Base-by-base conservation (phyloP, 1,140 invertebrate species). In the Pogonognathellus flavescens region DNA sequence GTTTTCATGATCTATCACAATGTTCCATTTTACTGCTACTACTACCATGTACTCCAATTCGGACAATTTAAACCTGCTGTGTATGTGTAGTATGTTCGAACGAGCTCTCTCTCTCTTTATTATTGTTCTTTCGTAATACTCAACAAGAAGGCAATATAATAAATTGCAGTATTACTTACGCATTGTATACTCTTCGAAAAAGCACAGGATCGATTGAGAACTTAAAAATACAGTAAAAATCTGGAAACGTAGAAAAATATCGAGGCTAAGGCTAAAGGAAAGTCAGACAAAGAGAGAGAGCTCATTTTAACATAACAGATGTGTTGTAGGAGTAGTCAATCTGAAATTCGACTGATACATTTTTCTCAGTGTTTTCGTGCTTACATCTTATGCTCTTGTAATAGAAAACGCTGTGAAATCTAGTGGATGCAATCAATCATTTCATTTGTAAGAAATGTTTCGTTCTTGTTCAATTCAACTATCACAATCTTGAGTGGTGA, bases 401-500 rank as follows among this genome's bases (percentile, higher is more conserved):
- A 31, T 49, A 76, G 70, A 76, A 49, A 76, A 76, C 25, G 20
- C 49, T 76, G n/a, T 76, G 31, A 76, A 76, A 49, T 76, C 70
- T 76, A 41, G 16, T 31, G n/a, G 70, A 76, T 76, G 70, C 70
- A 16, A 76, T 76, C 70, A 76, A 76, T 76, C 70, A 76, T 76
- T 76, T 76, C n/a, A 13, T 76, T 76, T 76, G 25, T 10, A n/a
- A 31, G 70, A 49, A 49, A 49, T 76, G 16, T 76, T 50, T 41
- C 22, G 62, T 66, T 31, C 22, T 76, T 76, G 16, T 76, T 50
- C n/a, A 62, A 22, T 62, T 22, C 18, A 31, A 50, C 70, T 41
- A 76, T 76, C 70, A 76, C 31, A 25, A 31, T 76, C 70, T 16
- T 76, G 70, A 76, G 41, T 76, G 53, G 53, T 57, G 70, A 76